Base-by-base conservation (phyloP, 2,113 vertebrate species). In the Dicerorhinus sumatrensis region DNA sequence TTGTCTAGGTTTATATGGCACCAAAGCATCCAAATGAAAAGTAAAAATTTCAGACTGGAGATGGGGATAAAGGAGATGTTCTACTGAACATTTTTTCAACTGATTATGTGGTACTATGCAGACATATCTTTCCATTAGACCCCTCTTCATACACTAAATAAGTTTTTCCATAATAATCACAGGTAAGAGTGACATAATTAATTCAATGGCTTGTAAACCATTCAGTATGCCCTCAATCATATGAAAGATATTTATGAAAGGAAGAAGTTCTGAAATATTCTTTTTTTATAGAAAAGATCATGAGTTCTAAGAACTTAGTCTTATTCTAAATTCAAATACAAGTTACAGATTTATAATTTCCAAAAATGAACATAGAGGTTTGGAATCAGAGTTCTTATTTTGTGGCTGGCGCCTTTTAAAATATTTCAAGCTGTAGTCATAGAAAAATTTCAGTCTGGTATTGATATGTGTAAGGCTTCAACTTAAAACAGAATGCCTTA, bases 251-350 rank as follows among this genome's bases (percentile, higher is more conserved):
- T 46, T 85, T 73, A 88, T 36, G 21, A 93, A 91, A 76, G 3
- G 42, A 89, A 70, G 63, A 81, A 21, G 2, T 27, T 48, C 16
- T 95, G 14, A 56, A 95, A 88, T 1, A 29, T 23, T 90, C 33
- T 97, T 94, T 91, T 91, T 69, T 73, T 91, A 89, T 20, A 89
- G 94, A 97, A 97, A 65, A 39, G 3, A 72, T 69, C 21, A 5
- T 70, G 25, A 91, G 16, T 96, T 96, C 29, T 93, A 96, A 73
- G 73, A 93, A 77, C 13, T 70, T 60, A 81, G 17, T 92, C 27
- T 82, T 90, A 69, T 72, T 25, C 20, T 93, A 85, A 89, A 67
- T 90, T 33, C 9, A 62, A 91, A 70, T 85, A 39, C 1, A 91
- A 97, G 51, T 8, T 25, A 83, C 48, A 90, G 48, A 29, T 84